phyloP scores from a whole-genome alignment of 2,888 invertebrate species.

The Tenthredo scrophulariae region DNA sequence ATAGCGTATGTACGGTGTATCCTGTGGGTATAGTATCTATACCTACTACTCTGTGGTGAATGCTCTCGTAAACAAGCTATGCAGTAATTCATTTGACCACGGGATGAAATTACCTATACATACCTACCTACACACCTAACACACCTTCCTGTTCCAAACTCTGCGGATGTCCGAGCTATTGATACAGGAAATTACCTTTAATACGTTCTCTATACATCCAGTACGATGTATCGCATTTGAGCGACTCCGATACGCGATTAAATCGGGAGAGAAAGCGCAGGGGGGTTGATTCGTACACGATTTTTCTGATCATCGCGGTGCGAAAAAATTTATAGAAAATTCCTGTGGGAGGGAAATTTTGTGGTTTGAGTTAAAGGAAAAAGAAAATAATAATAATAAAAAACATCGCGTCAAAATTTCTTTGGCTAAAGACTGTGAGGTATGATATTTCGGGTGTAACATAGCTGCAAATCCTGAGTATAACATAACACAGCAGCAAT shows the following conservation, averaged over 20 bases:
- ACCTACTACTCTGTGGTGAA: neutral
- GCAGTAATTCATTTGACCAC: slow-evolving; percentile 34
- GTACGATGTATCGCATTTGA: neutral
- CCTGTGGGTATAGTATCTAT: neutral
- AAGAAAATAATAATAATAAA: too few species aligned
- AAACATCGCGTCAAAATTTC: neutral
- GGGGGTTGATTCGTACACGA: too few species aligned
- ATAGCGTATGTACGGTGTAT: neutral
- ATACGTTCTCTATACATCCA: neutral
- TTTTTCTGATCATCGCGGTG: too few species aligned
- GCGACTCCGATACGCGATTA: neutral
- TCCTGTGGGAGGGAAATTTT: too few species aligned
- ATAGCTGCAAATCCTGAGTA: neutral
- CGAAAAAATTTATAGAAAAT: too few species aligned
- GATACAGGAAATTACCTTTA: slow-evolving; percentile 59
- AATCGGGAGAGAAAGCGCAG: neutral
- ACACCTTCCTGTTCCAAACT: neutral
- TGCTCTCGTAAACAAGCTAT: slow-evolving; percentile 26
- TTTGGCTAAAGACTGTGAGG: neutral
- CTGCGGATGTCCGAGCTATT: slow-evolving; percentile 58
- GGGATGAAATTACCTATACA: neutral
- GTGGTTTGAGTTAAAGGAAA: too few species aligned
- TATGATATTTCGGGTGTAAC: neutral
- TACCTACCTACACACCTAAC: neutral
- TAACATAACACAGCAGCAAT: neutral